A percentile compares a stretch with the other conserved stretches of the same genome.
Evolutionary conservation across 2,888 invertebrate genomes (phyloP).

Genomic region (Abscondita cerata): DNA sequence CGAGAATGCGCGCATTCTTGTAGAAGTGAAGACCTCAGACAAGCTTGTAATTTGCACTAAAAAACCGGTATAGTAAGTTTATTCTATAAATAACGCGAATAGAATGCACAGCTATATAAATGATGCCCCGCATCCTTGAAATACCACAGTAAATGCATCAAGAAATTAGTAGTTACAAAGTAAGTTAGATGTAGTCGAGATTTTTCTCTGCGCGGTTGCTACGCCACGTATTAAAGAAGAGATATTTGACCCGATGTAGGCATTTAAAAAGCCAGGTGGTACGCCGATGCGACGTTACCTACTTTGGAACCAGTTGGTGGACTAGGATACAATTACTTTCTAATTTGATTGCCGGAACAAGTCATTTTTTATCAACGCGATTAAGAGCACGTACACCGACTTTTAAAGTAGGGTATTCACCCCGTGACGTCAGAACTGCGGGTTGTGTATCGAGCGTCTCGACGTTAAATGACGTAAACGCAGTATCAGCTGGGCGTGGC

Average conservation of each 20-base stretch:
- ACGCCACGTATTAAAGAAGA: no score
- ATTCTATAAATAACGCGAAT: constrained; percentile 52
- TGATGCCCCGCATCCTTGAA: not conserved
- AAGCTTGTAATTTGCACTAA: constrained; percentile 35
- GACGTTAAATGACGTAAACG: constrained; percentile 57
- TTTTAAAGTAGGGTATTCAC: constrained; percentile 47
- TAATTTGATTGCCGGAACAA: no score
- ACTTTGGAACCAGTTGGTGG: no score
- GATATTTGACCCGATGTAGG: no score
- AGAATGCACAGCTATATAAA: constrained; percentile 24
- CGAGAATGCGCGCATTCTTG: no score
- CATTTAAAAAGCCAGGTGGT: no score
- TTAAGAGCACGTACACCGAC: constrained; percentile 19
- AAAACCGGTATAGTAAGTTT: constrained; percentile 51
- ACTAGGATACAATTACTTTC: no score
- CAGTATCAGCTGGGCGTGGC: constrained; percentile 59
- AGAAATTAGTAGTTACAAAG: constrained; percentile 2
- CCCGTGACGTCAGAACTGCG: constrained; percentile 53
- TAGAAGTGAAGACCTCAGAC: no score
- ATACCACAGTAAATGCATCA: no score
- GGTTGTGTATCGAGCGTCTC: constrained; percentile 52
- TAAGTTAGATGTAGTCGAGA: not conserved
- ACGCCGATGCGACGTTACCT: no score
- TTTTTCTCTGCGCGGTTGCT: no score
- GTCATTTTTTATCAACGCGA: no score